These are phyloP conservation scores for Centruroides sculpturatus DNA, from an alignment of 1,140 invertebrate genomes.

Conservation along the genomic window DNA sequence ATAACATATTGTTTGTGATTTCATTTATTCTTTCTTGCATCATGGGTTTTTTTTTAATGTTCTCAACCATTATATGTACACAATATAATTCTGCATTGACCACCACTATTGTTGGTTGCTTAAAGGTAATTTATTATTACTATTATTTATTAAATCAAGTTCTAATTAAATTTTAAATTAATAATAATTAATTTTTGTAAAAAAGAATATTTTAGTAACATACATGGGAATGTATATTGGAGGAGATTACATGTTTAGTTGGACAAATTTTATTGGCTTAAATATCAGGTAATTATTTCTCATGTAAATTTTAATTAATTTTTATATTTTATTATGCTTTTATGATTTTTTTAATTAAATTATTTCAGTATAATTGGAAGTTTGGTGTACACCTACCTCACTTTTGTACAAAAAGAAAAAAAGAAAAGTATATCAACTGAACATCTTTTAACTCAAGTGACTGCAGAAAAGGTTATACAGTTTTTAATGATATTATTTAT, in stretches of 20 bases:
- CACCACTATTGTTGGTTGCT: constrained; percentile 93
- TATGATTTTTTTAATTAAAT: background rate
- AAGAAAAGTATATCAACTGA: too few species aligned
- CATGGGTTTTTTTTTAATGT: constrained; percentile 93
- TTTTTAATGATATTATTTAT: too few species aligned
- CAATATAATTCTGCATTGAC: constrained; percentile 92
- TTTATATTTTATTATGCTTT: too few species aligned
- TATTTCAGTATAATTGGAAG: constrained; percentile 56
- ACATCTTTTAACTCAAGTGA: too few species aligned
- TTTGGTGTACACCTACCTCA: constrained; percentile 27
- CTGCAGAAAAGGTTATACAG: too few species aligned
- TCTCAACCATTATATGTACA: constrained; percentile 90
- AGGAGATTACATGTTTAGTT: constrained; percentile 89
- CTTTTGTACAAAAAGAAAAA: constrained; percentile 20
- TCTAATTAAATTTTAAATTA: background rate
- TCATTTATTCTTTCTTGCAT: constrained; percentile 83
- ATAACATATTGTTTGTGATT: constrained; percentile 53
- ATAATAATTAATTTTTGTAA: background rate
- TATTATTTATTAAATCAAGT: background rate
- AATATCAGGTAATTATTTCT: constrained; percentile 48
- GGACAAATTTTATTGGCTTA: constrained; percentile 84
- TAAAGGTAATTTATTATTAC: constrained; percentile 44
- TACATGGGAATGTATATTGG: constrained; percentile 85
- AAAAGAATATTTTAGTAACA: constrained; percentile 34
- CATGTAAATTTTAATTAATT: background rate